Conservation (phyloP, 2,797 vertebrate genomes). For the Masticophis lateralis region DNA sequence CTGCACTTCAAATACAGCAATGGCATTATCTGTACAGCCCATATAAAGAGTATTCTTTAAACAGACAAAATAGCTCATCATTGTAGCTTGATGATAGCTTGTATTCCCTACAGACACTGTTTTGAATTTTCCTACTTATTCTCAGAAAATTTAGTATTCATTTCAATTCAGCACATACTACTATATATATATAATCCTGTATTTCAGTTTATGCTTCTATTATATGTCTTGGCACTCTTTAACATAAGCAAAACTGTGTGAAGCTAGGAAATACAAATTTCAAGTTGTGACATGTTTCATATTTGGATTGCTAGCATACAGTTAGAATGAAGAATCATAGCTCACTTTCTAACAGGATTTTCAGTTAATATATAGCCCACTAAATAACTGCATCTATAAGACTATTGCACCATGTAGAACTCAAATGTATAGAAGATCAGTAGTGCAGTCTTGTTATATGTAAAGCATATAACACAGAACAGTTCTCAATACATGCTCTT, state of each 20-base stretch:
- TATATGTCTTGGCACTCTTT: background rate
- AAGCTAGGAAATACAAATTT: background rate
- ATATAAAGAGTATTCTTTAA: background rate
- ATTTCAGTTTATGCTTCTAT: background rate
- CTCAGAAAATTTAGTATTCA: background rate
- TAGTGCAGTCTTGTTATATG: background rate
- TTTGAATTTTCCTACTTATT: background rate
- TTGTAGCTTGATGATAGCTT: background rate
- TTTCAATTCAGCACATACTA: background rate
- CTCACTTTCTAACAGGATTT: background rate
- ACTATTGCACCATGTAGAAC: background rate
- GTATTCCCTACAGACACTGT: background rate
- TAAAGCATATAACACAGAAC: background rate
- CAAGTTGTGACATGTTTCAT: background rate
- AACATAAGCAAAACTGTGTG: background rate
- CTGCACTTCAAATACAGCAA: background rate
- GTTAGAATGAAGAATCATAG: background rate
- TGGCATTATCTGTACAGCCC: background rate
- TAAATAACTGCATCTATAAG: background rate
- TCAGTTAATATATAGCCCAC: background rate
- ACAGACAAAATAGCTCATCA: background rate
- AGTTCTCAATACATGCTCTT: background rate
- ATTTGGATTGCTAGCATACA: background rate
- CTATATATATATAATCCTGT: background rate
- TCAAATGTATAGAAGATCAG: background rate